A percentile compares a stretch with the other conserved stretches of the same genome.
phyloP scores from a whole-genome alignment of 2,888 invertebrate genomes.

The Sarcophaga variegata region DNA sequence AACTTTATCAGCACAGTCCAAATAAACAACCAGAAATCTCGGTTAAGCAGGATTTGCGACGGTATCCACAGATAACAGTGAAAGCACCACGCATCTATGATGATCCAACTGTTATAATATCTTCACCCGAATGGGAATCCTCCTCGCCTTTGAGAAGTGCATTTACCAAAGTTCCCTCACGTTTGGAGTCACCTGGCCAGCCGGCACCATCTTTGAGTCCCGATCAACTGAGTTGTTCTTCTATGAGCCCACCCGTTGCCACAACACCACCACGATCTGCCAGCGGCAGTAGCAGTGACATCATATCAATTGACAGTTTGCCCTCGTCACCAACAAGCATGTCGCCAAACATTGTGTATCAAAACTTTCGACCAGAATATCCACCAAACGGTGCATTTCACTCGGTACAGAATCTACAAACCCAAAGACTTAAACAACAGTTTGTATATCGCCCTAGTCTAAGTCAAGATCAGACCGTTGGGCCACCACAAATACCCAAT shows the following conservation, averaged over 20 bases:
- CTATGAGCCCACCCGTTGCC: constrained; percentile 88
- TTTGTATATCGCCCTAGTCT: constrained; percentile 79
- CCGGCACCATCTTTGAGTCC: constrained; percentile 87
- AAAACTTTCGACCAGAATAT: constrained; percentile 81
- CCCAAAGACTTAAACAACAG: constrained; percentile 80
- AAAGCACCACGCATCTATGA: constrained; percentile 80
- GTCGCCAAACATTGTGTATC: constrained; percentile 78
- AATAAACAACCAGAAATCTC: constrained; percentile 72
- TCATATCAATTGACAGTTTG: constrained; percentile 61
- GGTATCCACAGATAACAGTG: constrained; percentile 79
- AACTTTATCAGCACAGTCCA: constrained; percentile 68
- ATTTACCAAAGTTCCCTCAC: constrained; percentile 89
- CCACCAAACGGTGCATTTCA: constrained; percentile 81
- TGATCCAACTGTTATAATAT: constrained; percentile 80
- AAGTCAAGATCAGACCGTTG: constrained; percentile 69
- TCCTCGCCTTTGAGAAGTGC: constrained; percentile 85
- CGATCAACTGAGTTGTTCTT: constrained; percentile 89
- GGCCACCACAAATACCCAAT: constrained; percentile 29
- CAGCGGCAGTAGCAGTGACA: constrained; percentile 70
- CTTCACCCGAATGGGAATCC: constrained; percentile 74
- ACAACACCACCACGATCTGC: constrained; percentile 84
- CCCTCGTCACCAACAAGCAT: constrained; percentile 81
- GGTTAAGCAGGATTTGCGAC: constrained; percentile 77
- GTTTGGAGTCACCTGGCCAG: constrained; percentile 86
- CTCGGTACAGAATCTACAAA: constrained; percentile 79